A percentile compares a stretch with the other conserved stretches of the same genome.
Conservation (phyloP, 1,140 invertebrate species). For the Psilanteris sp. region DNA sequence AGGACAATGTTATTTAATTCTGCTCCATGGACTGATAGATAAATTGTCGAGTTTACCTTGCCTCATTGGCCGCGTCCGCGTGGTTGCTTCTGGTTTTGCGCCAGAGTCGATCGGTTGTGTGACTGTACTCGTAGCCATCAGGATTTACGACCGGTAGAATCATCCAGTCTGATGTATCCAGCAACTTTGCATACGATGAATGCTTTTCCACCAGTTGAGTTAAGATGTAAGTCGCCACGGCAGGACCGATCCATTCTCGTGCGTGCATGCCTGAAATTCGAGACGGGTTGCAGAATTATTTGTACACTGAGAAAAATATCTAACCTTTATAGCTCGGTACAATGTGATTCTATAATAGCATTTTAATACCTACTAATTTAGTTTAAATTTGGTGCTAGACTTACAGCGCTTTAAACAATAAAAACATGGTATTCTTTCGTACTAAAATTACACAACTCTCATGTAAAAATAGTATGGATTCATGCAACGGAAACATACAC, state of each 20-base stretch:
- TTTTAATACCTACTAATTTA: too few species aligned
- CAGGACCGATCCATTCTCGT: conserved; percentile 94
- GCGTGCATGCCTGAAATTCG: conserved; percentile 96
- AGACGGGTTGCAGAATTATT: too few species aligned
- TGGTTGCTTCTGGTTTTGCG: conserved; percentile 87
- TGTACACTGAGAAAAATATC: too few species aligned
- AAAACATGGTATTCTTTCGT: too few species aligned
- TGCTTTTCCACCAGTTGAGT: conserved; percentile 88
- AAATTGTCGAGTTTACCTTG: conserved; percentile 64
- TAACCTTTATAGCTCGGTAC: too few species aligned
- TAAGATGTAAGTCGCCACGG: conserved; percentile 90
- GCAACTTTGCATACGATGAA: conserved; percentile 83
- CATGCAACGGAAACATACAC: too few species aligned
- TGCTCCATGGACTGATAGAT: conserved; percentile 44
- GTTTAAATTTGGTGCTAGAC: too few species aligned
- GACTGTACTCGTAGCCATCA: conserved; percentile 92
- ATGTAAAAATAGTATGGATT: too few species aligned
- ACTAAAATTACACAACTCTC: too few species aligned
- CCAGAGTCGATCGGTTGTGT: conserved; percentile 88
- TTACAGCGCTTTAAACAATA: too few species aligned
- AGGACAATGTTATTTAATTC: conserved; percentile 8
- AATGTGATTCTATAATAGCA: too few species aligned
- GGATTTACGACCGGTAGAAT: conserved; percentile 91
- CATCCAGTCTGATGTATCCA: conserved; percentile 90
- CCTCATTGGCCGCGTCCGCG: conserved; percentile 71